Conservation (phyloP, 1,140 invertebrate species). For the Spodoptera frugiperda region DNA sequence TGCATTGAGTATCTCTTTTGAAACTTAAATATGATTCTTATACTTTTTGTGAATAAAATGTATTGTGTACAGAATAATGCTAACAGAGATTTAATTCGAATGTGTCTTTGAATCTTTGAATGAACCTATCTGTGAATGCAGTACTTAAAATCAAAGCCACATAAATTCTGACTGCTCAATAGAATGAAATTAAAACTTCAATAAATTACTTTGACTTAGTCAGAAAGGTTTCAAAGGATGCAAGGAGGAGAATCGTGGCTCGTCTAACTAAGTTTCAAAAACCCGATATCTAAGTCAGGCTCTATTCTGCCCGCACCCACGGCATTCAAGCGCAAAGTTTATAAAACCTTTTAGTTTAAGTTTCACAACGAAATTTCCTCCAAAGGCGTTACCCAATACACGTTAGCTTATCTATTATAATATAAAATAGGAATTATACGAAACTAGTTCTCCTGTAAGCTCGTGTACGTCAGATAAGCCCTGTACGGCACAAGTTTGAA, state of each 20-base stretch:
- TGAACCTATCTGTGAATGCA: too few species aligned
- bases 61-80: too few species aligned
- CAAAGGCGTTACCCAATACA: slow-evolving; percentile 40
- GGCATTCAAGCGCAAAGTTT: slow-evolving; percentile 43
- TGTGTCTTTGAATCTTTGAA: too few species aligned
- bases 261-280: slow-evolving; percentile 44
- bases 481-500: slow-evolving; percentile 45
- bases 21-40: too few species aligned
- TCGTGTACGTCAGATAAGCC: slow-evolving; percentile 44
- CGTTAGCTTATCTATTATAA: slow-evolving; percentile 51
- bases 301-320: slow-evolving; percentile 37
- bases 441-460: slow-evolving; percentile 34
- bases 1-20: too few species aligned
- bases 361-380: slow-evolving; percentile 43
- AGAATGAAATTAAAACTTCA: slow-evolving; percentile 25
- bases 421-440: slow-evolving; percentile 53
- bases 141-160: not conserved
- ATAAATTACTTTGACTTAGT: slow-evolving; percentile 22
- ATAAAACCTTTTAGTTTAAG: slow-evolving; percentile 47
- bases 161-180: not conserved
- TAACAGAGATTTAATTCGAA: too few species aligned
- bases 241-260: slow-evolving; percentile 10
- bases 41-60: too few species aligned
- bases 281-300: slow-evolving; percentile 44
- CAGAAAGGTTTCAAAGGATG: slow-evolving; percentile 12